A percentile compares a stretch with the other conserved stretches of the same genome.
These are phyloP conservation scores for Mycalesis mineus DNA, from an alignment of 2,888 invertebrate species.

Conservation along the genomic window DNA sequence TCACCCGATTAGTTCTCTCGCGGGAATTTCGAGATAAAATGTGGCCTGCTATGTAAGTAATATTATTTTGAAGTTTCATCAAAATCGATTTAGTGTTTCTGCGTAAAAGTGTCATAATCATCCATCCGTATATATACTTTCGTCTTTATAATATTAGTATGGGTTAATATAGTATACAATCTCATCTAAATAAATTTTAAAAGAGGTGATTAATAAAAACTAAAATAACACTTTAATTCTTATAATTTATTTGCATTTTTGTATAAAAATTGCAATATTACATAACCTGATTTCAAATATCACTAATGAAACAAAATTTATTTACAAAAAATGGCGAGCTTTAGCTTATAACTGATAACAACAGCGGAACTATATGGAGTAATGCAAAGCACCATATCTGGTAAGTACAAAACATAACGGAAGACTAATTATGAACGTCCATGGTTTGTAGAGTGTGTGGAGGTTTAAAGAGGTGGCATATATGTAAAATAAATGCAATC, in stretches of 20 bases:
- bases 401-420: conserved; percentile 70
- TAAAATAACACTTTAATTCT: conserved; percentile 37
- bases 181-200: too few relatives aligned
- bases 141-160: too few relatives aligned
- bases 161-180: too few relatives aligned
- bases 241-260: conserved; percentile 73
- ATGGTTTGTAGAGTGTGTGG: conserved; percentile 37
- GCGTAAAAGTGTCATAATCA: too few relatives aligned
- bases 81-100: too few relatives aligned
- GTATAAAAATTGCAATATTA: conserved; percentile 76
- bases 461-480: too few relatives aligned
- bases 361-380: conserved; percentile 41
- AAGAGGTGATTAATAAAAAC: conserved; percentile 10
- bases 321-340: conserved; percentile 64
- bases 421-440: conserved; percentile 62
- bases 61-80: too few relatives aligned
- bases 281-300: conserved; percentile 62
- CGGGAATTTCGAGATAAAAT: too few relatives aligned
- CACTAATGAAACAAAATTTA: conserved; percentile 57
- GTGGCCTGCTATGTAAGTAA: too few relatives aligned
- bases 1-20: too few relatives aligned
- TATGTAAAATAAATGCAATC: too few relatives aligned
- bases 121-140: too few relatives aligned
- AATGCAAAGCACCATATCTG: conserved; percentile 61
- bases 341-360: conserved; percentile 48